Percentiles rank a stretch among this genome's conserved stretches.
phyloP scores from a whole-genome alignment of 2,797 vertebrate genomes.

The Aldrovandia affinis region DNA sequence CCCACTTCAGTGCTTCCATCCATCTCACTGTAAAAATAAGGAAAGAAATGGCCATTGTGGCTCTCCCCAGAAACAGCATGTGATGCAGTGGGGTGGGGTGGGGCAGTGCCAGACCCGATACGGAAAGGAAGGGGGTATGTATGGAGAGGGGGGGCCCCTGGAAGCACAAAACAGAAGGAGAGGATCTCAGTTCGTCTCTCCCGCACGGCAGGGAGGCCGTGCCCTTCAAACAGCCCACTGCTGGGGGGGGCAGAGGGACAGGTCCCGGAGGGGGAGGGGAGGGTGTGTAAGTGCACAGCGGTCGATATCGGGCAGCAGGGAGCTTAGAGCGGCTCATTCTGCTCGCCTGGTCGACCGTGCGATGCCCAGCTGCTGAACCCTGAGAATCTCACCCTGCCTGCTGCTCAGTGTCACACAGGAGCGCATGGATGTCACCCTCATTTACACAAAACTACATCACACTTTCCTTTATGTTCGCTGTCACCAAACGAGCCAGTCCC shows the following conservation, averaged over 20 bases:
- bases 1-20: not conserved
- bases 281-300: not conserved
- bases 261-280: not conserved
- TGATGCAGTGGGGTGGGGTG: not conserved
- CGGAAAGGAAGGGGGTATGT: not conserved
- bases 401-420: not conserved
- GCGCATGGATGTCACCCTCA: no score
- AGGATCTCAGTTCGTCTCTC: not conserved
- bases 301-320: not conserved
- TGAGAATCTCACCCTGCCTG: not conserved
- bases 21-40: not conserved
- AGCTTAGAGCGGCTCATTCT: not conserved
- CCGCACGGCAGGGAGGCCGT: not conserved
- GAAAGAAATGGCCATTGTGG: conserved; percentile 5
- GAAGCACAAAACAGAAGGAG: not conserved
- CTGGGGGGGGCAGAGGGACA: not conserved
- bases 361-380: not conserved
- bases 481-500: not conserved
- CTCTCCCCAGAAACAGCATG: not conserved
- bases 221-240: not conserved
- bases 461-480: not conserved
- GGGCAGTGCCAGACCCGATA: not conserved
- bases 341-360: not conserved
- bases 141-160: no score
- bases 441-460: not conserved